Evolutionary conservation across 2,888 invertebrate genomes (phyloP).

Genomic region (Sipha maydis): DNA sequence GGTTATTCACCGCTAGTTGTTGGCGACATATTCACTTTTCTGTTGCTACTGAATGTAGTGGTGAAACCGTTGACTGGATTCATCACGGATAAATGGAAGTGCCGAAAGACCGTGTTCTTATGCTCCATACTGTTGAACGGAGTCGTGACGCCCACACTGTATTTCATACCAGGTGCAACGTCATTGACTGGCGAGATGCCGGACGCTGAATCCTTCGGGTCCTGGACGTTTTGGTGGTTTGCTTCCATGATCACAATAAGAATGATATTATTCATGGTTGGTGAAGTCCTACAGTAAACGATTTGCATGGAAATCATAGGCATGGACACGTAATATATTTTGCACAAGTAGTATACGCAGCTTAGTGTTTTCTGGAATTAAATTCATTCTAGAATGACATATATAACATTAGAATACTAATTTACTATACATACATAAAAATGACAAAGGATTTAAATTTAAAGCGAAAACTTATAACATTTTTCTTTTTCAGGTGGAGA

Average conservation of each 20-base stretch:
- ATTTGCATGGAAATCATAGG: slow-evolving; percentile 60
- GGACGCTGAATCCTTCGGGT: background rate
- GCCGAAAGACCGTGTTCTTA: slow-evolving; percentile 78
- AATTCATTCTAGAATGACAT: background rate
- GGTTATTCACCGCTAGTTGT: slow-evolving; percentile 84
- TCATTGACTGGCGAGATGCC: background rate
- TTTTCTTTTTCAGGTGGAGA: slow-evolving; percentile 42
- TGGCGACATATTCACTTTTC: slow-evolving; percentile 80
- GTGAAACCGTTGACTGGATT: slow-evolving; percentile 86
- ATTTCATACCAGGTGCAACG: background rate
- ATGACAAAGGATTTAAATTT: background rate
- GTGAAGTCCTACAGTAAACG: slow-evolving; percentile 53
- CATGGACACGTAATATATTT: background rate
- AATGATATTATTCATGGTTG: slow-evolving; percentile 38
- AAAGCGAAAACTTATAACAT: background rate
- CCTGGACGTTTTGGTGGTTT: slow-evolving; percentile 35
- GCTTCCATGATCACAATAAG: background rate
- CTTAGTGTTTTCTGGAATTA: background rate
- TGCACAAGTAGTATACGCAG: too few species aligned
- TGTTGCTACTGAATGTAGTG: slow-evolving; percentile 82
- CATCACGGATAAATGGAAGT: slow-evolving; percentile 80
- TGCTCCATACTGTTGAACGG: slow-evolving; percentile 39
- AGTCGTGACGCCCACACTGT: slow-evolving; percentile 21
- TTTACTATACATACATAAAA: background rate
- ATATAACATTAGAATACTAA: background rate